Evolutionary conservation across 2,797 vertebrate species (phyloP).

Genomic region (Triplophysa bombifrons): DNA sequence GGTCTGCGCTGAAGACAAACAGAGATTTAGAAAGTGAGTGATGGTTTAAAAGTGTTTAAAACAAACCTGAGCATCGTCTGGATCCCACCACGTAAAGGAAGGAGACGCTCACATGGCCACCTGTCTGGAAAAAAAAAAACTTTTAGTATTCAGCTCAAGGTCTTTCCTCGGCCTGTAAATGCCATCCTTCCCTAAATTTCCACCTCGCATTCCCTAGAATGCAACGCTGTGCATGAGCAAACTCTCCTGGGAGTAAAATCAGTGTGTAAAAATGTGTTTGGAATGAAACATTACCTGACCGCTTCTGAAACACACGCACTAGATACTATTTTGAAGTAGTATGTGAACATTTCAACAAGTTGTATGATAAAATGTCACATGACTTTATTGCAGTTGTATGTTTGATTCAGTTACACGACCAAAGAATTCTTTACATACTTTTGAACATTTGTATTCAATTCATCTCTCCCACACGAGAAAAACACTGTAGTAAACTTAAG

Average conservation of each 20-base stretch:
- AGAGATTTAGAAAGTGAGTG: neutral
- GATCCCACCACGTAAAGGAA: constrained; percentile 2
- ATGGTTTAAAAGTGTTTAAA: constrained; percentile 6
- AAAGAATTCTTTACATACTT: too few relatives aligned
- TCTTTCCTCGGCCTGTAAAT: neutral
- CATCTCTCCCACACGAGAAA: too few relatives aligned
- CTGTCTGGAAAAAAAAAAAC: neutral
- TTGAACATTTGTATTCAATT: neutral
- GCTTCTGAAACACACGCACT: neutral
- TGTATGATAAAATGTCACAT: neutral
- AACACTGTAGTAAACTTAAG: neutral
- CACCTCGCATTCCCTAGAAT: neutral
- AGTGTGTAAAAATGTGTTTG: neutral
- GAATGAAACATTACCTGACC: neutral
- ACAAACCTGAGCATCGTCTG: constrained; percentile 9
- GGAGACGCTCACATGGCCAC: neutral
- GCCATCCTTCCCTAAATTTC: neutral
- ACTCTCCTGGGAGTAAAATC: neutral
- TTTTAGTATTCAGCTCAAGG: constrained; percentile 37
- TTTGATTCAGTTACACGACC: neutral
- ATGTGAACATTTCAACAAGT: neutral
- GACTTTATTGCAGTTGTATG: neutral
- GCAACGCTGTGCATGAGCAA: neutral
- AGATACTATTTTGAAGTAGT: neutral
- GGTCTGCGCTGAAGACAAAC: constrained; percentile 33